phyloP scores from a whole-genome alignment of 1,140 invertebrate species.

The Teleopsis dalmanni region DNA sequence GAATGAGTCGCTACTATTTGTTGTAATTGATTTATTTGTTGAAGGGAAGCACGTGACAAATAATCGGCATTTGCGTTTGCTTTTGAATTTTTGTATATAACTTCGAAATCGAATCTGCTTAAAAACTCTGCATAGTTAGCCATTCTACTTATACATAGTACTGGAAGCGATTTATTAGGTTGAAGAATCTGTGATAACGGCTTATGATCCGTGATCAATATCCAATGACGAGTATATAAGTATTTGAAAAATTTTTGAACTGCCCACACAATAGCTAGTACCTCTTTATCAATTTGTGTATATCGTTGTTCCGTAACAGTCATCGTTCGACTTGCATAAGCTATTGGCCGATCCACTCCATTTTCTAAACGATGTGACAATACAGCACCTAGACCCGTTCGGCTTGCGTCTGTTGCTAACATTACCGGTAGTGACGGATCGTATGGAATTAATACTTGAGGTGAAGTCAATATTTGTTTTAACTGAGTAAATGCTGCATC shows the following conservation, averaged over 20 bases:
- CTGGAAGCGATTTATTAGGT: constrained; percentile 26
- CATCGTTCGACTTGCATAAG: constrained; percentile 21
- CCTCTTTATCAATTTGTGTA: constrained; percentile 47
- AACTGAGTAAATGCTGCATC: constrained; percentile 2
- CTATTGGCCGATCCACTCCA: constrained; percentile 1
- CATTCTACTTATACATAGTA: constrained; percentile 29
- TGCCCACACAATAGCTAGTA: constrained; percentile 39
- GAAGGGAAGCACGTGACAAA: constrained; percentile 14
- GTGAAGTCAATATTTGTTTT: constrained; percentile 2
- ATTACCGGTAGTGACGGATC: constrained; percentile 3
- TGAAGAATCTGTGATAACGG: constrained; percentile 40
- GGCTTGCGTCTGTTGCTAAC: constrained; percentile 2
- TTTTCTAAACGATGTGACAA: not conserved
- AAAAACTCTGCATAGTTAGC: constrained; percentile 22
- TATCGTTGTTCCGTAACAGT: constrained; percentile 44
- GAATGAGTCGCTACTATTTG: not conserved
- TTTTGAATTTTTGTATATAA: constrained; percentile 15
- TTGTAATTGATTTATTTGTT: not conserved
- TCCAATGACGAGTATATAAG: constrained; percentile 45
- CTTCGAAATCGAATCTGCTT: no score
- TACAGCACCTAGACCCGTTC: not conserved
- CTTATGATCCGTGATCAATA: constrained; percentile 47
- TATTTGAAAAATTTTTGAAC: constrained; percentile 43
- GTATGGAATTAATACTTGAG: constrained; percentile 5
- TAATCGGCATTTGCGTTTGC: constrained; percentile 23